phyloP scores from a whole-genome alignment of 2,888 invertebrate genomes.

The Catocala fraxini region DNA sequence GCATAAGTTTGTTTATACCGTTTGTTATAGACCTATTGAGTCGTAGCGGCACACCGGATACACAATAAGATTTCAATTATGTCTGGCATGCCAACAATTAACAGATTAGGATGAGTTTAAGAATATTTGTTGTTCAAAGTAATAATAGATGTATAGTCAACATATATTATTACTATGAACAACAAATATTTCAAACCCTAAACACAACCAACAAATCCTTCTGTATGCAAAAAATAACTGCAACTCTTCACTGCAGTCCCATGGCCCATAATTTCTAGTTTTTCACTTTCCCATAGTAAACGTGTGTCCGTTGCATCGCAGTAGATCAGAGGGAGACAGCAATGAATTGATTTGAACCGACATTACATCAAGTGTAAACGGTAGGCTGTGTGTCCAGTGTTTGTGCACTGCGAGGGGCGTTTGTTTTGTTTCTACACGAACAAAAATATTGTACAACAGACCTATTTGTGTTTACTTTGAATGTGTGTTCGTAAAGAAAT shows the following conservation, averaged over 20 bases:
- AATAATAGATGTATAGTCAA: no score
- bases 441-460: conserved; percentile 40
- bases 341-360: conserved; percentile 65
- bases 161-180: no score
- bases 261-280: conserved; percentile 4
- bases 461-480: conserved; percentile 23
- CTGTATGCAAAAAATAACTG: background rate
- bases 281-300: conserved; percentile 13
- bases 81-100: no score
- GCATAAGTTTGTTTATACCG: no score
- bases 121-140: no score
- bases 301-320: conserved; percentile 21
- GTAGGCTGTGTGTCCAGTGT: conserved; percentile 55
- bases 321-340: conserved; percentile 57
- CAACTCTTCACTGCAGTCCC: background rate
- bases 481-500: conserved; percentile 7
- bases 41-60: no score
- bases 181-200: no score
- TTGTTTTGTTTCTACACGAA: conserved; percentile 33
- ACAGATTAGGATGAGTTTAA: no score
- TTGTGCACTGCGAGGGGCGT: conserved; percentile 32
- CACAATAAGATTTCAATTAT: no score
- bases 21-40: no score
- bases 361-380: conserved; percentile 62
- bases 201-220: no score